Conservation (phyloP, 1,140 invertebrate species). For the Cherax destructor region DNA sequence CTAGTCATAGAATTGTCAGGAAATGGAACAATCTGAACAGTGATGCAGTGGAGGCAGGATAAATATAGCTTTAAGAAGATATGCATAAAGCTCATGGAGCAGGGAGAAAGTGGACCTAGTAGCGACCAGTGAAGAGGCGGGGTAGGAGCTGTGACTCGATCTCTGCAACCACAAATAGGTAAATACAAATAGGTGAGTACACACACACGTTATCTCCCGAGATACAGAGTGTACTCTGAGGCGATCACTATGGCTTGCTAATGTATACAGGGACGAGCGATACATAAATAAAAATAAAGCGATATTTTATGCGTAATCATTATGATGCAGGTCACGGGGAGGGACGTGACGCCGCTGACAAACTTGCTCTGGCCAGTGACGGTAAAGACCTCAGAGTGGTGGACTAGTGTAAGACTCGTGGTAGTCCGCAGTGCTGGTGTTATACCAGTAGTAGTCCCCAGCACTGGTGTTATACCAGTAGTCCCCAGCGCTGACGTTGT, state of each 20-base stretch:
- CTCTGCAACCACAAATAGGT: not conserved
- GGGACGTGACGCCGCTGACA: not conserved
- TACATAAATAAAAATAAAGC: not conserved
- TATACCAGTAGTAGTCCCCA: too few species aligned
- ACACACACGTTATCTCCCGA: not conserved
- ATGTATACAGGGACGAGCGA: not conserved
- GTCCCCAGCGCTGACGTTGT: too few species aligned
- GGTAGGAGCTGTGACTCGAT: too few species aligned
- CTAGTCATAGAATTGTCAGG: too few species aligned
- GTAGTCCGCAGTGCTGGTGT: too few species aligned
- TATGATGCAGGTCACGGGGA: not conserved
- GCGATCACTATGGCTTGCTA: not conserved
- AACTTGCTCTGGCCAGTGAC: not conserved
- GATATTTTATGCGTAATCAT: not conserved
- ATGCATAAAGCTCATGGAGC: too few species aligned
- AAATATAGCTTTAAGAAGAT: too few species aligned
- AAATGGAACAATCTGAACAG: too few species aligned
- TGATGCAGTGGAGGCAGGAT: too few species aligned
- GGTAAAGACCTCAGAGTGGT: not conserved
- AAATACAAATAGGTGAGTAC: not conserved
- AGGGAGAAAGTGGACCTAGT: too few species aligned
- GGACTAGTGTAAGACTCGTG: not conserved
- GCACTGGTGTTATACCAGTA: too few species aligned
- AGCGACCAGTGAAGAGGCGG: too few species aligned
- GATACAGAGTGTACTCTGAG: not conserved